Base-by-base conservation (phyloP, 2,113 vertebrate species). In the Ovibos moschatus region DNA sequence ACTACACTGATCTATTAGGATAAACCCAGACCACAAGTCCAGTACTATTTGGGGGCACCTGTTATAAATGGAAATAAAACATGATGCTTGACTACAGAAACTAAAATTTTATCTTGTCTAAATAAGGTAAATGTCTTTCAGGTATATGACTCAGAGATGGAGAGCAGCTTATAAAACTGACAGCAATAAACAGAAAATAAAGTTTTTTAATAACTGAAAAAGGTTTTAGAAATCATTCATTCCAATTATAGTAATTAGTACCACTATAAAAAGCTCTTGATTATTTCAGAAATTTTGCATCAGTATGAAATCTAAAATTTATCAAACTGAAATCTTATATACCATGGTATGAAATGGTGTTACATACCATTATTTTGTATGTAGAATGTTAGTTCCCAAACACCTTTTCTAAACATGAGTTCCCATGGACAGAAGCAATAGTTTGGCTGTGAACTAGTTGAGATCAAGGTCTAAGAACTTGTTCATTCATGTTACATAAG, bases 21-120 rank as follows among this genome's bases (percentile, higher is more conserved):
- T 13, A 88, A 94, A 91, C 16, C 7, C 5, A 84, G 25, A 64
- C 14, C 7, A 30, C 15, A 87, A 36, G 16, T 33, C 36, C 51
- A 91, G 28, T 62, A 50, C 40, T 60, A 81, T 58, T 30, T 30
- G 30, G 23, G 23, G n/a, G 10, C 27, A 93, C 11, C 10, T 74
- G 1, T 53, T 89, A 84, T 28, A 53, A 91, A 40, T 78, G 9
- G 36, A 88, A 84, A 92, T 45, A 94, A 94, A 83, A 92, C 47
- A 40, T 6, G 11, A 88, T 60, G 5, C 84, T 95, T 94, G 71
- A 6, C 4, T 50, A 85, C 16, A 53, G 30, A 97, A 94, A 89
- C n/a, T 76, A 47, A 74, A 40, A 79, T 78, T 97, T 93, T 78
- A 93, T 79, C 30, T 95, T 95, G 27, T 94, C 57, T 96, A 58